Percentiles rank a stretch among this genome's conserved stretches.
These are phyloP conservation scores for Nymphalis urticae DNA, from an alignment of 2,888 invertebrate species.

Conservation along the genomic window DNA sequence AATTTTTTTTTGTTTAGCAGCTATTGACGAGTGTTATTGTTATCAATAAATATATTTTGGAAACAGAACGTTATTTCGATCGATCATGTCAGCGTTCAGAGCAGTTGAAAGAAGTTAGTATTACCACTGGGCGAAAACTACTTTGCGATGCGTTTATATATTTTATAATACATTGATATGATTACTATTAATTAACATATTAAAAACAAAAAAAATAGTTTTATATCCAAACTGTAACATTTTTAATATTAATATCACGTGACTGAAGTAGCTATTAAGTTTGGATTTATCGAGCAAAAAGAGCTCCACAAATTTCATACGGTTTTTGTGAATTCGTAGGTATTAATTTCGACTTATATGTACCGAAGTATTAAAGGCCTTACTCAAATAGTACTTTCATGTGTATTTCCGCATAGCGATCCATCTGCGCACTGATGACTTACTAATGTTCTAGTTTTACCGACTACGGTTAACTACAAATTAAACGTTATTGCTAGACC, in stretches of 20 bases:
- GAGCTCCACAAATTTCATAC: slow-evolving; percentile 56
- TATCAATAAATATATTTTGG: too few species aligned
- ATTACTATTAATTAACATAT: too few species aligned
- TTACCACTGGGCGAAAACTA: too few species aligned
- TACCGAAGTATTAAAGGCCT: slow-evolving; percentile 49
- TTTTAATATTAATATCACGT: background rate
- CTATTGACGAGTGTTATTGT: too few species aligned
- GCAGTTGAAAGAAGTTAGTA: too few species aligned
- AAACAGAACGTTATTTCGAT: too few species aligned
- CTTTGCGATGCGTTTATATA: too few species aligned
- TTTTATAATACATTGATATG: too few species aligned
- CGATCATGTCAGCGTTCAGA: too few species aligned
- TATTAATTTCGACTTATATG: slow-evolving; percentile 61
- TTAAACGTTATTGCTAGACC: slow-evolving; percentile 28
- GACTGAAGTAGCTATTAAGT: slow-evolving; percentile 33
- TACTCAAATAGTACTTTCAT: slow-evolving; percentile 47
- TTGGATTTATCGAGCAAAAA: slow-evolving; percentile 48
- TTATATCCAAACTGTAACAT: too few species aligned
- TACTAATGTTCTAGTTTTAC: slow-evolving; percentile 24
- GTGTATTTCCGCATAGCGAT: slow-evolving; percentile 34
- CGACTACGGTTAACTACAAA: slow-evolving; percentile 27
- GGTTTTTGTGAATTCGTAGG: slow-evolving; percentile 50
- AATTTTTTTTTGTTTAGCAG: too few species aligned
- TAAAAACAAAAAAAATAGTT: too few species aligned
- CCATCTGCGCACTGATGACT: slow-evolving; percentile 7